Base-by-base conservation (phyloP, 2,888 invertebrate species). In the Tholera decimalis region DNA sequence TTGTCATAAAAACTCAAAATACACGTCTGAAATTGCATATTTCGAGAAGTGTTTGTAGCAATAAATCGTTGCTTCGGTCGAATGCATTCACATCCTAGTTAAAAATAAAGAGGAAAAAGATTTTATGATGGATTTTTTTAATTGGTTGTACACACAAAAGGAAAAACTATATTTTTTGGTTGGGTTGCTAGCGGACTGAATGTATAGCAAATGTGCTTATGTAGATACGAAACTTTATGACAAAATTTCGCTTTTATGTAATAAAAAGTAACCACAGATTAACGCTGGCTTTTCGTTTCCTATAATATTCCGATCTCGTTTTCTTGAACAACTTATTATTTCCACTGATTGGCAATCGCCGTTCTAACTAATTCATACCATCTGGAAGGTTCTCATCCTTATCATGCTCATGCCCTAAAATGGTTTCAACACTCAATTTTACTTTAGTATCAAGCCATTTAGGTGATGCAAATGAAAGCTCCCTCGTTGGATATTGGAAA, bases 1-100 rank as follows among this genome's bases (percentile, higher is more conserved):
- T 57, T 26, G 8, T 33, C 53, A 44, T 63, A 58, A 63, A 57
- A 54, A 24, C n/a, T 57, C 37, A 37, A 46, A 24, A 53, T 33
- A 49, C 13, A 20, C 26, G 3, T 33, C 37, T 43, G 43, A 49
- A 57, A 53, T 57, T 57, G n/a, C 18, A 56, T 9, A 22, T 53
- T 57, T 56, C 20, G 24, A 28, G 28, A 28, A 43, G 18, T 5
- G 39, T 39, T 55, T 51, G 18, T n/a, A 35, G 26, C 11, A 41
- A 47, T 33, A 44, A 68, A 28, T 55, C 7, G 8, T 20, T 22
- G 35, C 15, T 35, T 8, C 24, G 37, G 13, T 39, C 15, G 30
- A 18, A n/a, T 47, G 26, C 39, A 64, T 54, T 50, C 15, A 11
- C 13, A 46, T 22, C 43, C 24, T 24, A 35, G 13, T 64, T 53